A percentile compares a stretch with the other conserved stretches of the same genome.
Conservation (phyloP, 2,113 vertebrate species). For the Dinomys branickii region DNA sequence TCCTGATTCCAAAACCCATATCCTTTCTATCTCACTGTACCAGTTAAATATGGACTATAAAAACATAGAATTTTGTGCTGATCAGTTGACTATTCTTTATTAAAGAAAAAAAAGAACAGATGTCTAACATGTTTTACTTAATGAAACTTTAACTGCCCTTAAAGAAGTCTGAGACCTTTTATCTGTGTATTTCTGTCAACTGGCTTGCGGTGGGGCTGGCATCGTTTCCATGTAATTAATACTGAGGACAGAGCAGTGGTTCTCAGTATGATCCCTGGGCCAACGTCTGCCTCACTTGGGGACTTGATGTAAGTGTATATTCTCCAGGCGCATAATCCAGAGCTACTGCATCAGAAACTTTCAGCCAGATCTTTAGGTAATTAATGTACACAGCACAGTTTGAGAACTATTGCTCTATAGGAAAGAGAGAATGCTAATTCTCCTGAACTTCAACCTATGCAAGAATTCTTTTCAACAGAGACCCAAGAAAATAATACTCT, state of each 20-base stretch:
- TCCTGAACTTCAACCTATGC: not conserved
- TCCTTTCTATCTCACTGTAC: not conserved
- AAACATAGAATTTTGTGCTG: not conserved
- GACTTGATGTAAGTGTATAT: not conserved
- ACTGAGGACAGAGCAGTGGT: not conserved
- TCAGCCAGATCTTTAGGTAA: not conserved
- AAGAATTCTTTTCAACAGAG: not conserved
- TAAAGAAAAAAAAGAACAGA: not conserved
- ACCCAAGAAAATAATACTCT: not conserved
- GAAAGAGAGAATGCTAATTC: not conserved
- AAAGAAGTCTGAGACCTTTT: not conserved
- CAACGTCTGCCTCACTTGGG: not conserved
- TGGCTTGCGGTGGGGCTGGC: not conserved
- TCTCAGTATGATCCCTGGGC: not conserved
- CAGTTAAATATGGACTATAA: constrained; percentile 40
- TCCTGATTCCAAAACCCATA: constrained; percentile 1
- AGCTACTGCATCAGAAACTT: not conserved
- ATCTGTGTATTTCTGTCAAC: not conserved
- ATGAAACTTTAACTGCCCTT: constrained; percentile 33
- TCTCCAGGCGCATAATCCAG: not conserved
- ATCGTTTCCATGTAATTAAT: not conserved
- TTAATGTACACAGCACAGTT: not conserved
- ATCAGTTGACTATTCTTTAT: not conserved
- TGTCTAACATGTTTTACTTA: not conserved
- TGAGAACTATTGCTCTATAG: not conserved